Percentiles rank a stretch among this genome's conserved stretches.
These are phyloP conservation scores for Drosophila tani DNA, from an alignment of 1,140 invertebrate genomes.

Conservation along the genomic window DNA sequence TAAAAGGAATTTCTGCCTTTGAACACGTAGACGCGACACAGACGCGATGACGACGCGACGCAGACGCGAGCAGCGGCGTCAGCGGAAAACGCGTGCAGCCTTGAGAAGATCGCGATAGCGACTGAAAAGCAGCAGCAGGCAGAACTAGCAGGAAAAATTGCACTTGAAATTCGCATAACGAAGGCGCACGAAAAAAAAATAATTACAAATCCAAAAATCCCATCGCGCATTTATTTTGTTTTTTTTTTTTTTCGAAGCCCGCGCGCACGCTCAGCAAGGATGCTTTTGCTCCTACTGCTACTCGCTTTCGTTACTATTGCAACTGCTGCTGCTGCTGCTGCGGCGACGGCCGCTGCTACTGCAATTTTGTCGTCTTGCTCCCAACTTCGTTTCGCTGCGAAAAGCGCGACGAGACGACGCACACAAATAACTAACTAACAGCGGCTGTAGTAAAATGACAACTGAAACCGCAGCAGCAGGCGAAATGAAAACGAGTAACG, in stretches of 20 bases:
- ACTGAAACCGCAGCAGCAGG: constrained; percentile 77
- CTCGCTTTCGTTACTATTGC: constrained; percentile 18
- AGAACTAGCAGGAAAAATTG: constrained; percentile 12
- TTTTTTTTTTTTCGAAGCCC: not conserved
- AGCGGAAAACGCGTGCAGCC: constrained; percentile 49
- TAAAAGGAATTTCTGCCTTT: constrained; percentile 72
- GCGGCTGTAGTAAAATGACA: constrained; percentile 81
- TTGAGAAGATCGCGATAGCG: constrained; percentile 58
- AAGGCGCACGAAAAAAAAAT: constrained; percentile 1
- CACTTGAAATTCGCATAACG: constrained; percentile 24
- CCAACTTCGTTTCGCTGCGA: constrained; percentile 27
- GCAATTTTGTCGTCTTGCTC: constrained; percentile 5
- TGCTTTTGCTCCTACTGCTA: not conserved
- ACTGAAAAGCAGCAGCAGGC: constrained; percentile 24
- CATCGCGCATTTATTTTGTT: constrained; percentile 8
- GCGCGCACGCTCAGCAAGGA: constrained; percentile 24
- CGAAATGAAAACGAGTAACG: constrained; percentile 80
- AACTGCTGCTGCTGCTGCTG: constrained; percentile 13
- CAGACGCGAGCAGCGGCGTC: constrained; percentile 41
- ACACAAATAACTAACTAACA: constrained; percentile 79
- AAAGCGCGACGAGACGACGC: constrained; percentile 65
- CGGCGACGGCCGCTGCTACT: constrained; percentile 6
- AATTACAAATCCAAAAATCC: not conserved
- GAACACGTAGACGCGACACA: constrained; percentile 73
- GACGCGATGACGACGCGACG: constrained; percentile 48